phyloP scores from a whole-genome alignment of 2,888 invertebrate species.

The Ischnus inquisitorius region DNA sequence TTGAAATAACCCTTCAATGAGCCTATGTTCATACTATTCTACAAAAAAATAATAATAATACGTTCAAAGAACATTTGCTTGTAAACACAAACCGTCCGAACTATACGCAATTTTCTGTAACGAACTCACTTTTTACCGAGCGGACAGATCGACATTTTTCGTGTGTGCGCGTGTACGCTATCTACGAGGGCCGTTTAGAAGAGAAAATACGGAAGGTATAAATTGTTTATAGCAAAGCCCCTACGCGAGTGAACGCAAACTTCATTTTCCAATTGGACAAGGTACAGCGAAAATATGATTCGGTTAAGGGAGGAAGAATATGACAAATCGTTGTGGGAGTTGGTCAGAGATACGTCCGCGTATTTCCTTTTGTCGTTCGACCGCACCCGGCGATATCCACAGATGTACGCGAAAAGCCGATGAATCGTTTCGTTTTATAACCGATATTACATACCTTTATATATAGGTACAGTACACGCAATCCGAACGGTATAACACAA shows the following conservation, averaged over 20 bases:
- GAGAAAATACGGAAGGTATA: neutral
- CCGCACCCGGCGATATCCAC: neutral
- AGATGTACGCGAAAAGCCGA: constrained; percentile 15
- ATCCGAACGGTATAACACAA: neutral
- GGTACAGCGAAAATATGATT: neutral
- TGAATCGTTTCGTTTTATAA: constrained; percentile 4
- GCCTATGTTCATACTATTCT: neutral
- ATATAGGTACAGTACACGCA: neutral
- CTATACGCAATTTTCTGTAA: neutral
- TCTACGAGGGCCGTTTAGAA: neutral
- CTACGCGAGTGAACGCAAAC: neutral
- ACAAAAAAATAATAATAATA: constrained; percentile 18
- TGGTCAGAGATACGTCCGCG: constrained; percentile 25
- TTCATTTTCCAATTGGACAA: neutral
- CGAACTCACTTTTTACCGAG: neutral
- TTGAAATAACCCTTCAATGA: neutral
- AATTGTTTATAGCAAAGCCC: neutral
- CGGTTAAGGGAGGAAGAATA: neutral
- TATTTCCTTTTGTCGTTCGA: constrained; percentile 3
- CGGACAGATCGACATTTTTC: neutral
- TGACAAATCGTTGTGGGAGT: neutral
- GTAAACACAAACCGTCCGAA: neutral
- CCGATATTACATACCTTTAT: neutral
- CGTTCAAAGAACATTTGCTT: neutral
- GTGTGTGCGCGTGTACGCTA: neutral